Base-by-base conservation (phyloP, 1,140 invertebrate genomes). In the Drosophila sp. region DNA sequence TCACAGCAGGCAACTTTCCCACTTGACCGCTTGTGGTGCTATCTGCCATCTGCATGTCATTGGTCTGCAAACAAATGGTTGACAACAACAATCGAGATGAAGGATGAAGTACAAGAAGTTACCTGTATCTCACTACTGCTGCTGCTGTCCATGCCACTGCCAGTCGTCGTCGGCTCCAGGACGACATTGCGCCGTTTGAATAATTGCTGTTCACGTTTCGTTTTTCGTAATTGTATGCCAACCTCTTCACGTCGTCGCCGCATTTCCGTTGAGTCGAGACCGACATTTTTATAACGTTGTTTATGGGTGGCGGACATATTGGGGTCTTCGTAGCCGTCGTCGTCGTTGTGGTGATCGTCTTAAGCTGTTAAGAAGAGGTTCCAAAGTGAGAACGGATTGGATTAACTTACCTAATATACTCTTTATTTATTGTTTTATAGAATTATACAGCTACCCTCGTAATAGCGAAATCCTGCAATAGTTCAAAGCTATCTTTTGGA, bases 251-350 rank as follows among this genome's bases (percentile, higher is more conserved):
- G 93, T 56, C 98, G 93, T 62, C 98, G 94, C 27, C 98, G 93
- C 66, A 99, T 93, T 92, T 99, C 98, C 82, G 98, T 96, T 10
- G 97, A 97, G 93, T 98, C 98, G 73, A 99, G 92, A 3, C 96
- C 97, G 72, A 95, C 94, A 93, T 99, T 99, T 95, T 99, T 99
- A 92, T 99, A 99, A 70, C 97, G 96, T 92, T 98, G 96, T 90
- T 98, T 97, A 92, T 99, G 97, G 87, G 94, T 94, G 79, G 96
- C 94, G 80, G 96, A 96, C 96, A 96, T 86, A 1, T 50, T 61
- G 79, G 66, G 61, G 47, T 57, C 58, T 50, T 83, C 32, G 35
- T 32, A 68, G 47, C 62, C 55, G 17, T 38, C 35, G 79, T 57
- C 57, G 55, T 83, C 27, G 33, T 32, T 66, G 47, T 65, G 57